Evolutionary conservation across 2,888 invertebrate species (phyloP).

Genomic region (Cylindroiulus punctatus): DNA sequence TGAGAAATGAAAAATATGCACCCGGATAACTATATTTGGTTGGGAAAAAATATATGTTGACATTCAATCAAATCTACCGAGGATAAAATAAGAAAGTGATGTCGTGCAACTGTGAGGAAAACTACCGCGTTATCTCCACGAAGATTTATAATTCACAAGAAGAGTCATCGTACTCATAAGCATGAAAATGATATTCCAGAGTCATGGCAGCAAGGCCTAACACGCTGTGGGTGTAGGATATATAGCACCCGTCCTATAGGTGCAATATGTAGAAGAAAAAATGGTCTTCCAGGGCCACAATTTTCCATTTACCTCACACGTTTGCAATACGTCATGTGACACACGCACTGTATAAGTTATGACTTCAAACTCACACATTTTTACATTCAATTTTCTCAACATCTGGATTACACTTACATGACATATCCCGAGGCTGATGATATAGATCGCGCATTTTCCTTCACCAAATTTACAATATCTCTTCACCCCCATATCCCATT

Average conservation of each 20-base stretch:
- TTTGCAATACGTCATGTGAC: background rate
- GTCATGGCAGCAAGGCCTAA: background rate
- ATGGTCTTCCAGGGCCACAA: background rate
- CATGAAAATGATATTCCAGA: background rate
- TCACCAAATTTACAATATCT: background rate
- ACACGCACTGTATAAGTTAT: constrained; percentile 19
- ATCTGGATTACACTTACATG: constrained; percentile 26
- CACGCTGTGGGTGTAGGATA: background rate
- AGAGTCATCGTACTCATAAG: background rate
- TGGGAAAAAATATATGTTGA: background rate
- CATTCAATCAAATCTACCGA: background rate
- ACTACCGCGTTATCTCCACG: background rate
- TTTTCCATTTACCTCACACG: background rate
- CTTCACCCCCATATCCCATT: background rate
- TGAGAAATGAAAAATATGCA: background rate
- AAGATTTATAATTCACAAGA: background rate
- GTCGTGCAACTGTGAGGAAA: background rate
- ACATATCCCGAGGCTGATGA: background rate
- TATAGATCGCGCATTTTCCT: constrained; percentile 12
- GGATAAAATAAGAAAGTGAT: background rate
- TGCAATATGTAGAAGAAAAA: background rate
- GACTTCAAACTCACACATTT: constrained; percentile 1
- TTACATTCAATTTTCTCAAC: constrained; percentile 1
- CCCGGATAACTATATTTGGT: background rate
- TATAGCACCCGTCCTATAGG: background rate